A percentile compares a stretch with the other conserved stretches of the same genome.
phyloP scores from a whole-genome alignment of 2,888 invertebrate species.

The Trissolcus japonicus region DNA sequence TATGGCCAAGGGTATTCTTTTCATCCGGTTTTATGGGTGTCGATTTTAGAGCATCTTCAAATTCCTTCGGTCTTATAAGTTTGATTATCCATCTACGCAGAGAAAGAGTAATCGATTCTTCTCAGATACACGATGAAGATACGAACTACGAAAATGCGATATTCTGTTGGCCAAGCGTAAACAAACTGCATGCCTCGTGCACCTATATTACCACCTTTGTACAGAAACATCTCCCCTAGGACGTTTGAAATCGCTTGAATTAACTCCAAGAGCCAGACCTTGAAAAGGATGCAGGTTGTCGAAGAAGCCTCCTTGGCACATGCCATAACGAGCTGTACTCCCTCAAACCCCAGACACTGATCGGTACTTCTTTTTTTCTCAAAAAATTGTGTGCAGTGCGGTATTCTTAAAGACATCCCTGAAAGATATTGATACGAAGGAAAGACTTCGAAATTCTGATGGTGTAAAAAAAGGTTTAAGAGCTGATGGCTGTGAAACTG shows the following conservation, averaged over 20 bases:
- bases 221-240: slow-evolving; percentile 45
- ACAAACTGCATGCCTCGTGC: slow-evolving; percentile 50
- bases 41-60: slow-evolving; percentile 30
- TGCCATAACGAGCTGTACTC: slow-evolving; percentile 26
- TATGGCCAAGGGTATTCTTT: slow-evolving; percentile 30
- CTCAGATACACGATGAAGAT: slow-evolving; percentile 37
- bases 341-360: too few relatives aligned
- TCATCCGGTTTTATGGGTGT: slow-evolving; percentile 34
- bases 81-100: slow-evolving; percentile 40
- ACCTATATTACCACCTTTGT: slow-evolving; percentile 45
- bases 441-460: slow-evolving; percentile 1
- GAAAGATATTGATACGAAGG: slow-evolving; percentile 1
- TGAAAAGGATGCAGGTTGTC: slow-evolving; percentile 37
- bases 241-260: slow-evolving; percentile 52
- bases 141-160: slow-evolving; percentile 51
- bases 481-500: background rate
- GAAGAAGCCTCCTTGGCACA: slow-evolving; percentile 24
- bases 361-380: background rate
- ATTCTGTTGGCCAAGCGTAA: slow-evolving; percentile 60
- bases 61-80: slow-evolving; percentile 33
- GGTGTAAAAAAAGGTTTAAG: slow-evolving; percentile 13
- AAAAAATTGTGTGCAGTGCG: slow-evolving; percentile 4
- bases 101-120: slow-evolving; percentile 41
- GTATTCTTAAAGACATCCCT: background rate
- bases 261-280: slow-evolving; percentile 24